Evolutionary conservation across 1,140 invertebrate species (phyloP).

Genomic region (Neotoxoptera formosana): DNA sequence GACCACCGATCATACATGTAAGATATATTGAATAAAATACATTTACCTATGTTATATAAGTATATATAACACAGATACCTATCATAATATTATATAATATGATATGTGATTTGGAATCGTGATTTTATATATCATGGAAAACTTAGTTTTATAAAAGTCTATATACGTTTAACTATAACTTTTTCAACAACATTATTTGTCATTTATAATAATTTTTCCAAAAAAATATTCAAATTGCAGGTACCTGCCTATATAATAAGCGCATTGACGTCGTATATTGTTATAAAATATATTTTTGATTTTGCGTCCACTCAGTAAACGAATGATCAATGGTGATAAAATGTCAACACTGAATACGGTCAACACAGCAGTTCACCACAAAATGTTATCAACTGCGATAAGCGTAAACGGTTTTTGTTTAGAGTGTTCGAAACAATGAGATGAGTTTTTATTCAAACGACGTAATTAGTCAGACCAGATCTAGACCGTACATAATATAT

Average conservation of each 20-base stretch:
- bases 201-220: not conserved
- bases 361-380: not conserved
- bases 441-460: not conserved
- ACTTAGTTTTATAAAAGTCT: too few species aligned
- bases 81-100: too few species aligned
- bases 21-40: too few species aligned
- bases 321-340: not conserved
- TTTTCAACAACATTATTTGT: not conserved
- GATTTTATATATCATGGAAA: too few species aligned
- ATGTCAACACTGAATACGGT: not conserved
- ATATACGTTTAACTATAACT: not conserved
- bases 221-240: not conserved
- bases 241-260: too few species aligned
- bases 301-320: not conserved
- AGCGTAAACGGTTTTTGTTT: not conserved
- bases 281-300: not conserved
- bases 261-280: fast-evolving
- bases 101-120: too few species aligned
- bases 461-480: not conserved
- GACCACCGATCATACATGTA: too few species aligned
- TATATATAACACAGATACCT: too few species aligned
- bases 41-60: too few species aligned
- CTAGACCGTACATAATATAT: too few species aligned
- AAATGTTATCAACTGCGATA: not conserved
- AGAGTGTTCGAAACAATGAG: not conserved